A percentile compares a stretch with the other conserved stretches of the same genome.
These are phyloP conservation scores for Cerceris ruficornis DNA, from an alignment of 2,888 invertebrate genomes.

Conservation along the genomic window DNA sequence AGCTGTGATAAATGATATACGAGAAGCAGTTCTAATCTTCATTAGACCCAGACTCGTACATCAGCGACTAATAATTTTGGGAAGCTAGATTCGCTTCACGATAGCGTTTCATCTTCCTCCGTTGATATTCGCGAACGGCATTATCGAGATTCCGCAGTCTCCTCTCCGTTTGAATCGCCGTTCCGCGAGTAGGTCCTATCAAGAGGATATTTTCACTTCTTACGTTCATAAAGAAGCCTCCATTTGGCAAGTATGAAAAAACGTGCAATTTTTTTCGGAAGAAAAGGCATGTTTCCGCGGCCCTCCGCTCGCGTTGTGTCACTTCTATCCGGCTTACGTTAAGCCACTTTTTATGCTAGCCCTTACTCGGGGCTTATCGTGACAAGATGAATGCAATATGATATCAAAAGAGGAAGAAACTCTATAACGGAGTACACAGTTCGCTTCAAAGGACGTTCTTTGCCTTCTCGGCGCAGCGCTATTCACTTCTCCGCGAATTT, in stretches of 20 bases:
- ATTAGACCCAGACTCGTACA: no score
- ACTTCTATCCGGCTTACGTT: slow-evolving; percentile 66
- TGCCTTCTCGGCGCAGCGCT: slow-evolving; percentile 15
- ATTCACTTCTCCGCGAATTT: slow-evolving; percentile 33
- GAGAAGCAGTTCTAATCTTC: no score
- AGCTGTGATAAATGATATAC: no score
- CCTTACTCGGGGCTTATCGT: slow-evolving; percentile 61
- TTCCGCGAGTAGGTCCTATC: neutral
- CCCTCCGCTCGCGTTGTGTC: slow-evolving; percentile 44
- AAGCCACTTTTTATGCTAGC: slow-evolving; percentile 62
- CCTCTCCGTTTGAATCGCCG: neutral
- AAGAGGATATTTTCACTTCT: slow-evolving; percentile 39
- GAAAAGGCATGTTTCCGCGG: slow-evolving; percentile 42
- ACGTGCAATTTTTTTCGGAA: slow-evolving; percentile 33
- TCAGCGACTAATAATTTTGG: no score
- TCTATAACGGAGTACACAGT: slow-evolving; percentile 44
- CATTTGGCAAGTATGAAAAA: slow-evolving; percentile 46
- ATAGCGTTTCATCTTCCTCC: neutral
- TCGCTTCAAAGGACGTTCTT: slow-evolving; percentile 38
- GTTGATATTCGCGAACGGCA: neutral
- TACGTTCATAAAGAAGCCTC: slow-evolving; percentile 24
- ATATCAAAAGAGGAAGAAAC: slow-evolving; percentile 58
- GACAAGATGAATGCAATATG: slow-evolving; percentile 65
- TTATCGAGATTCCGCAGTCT: neutral
- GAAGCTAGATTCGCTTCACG: no score